Evolutionary conservation across 2,797 vertebrate genomes (phyloP).

Genomic region (Microhierax caerulescens): DNA sequence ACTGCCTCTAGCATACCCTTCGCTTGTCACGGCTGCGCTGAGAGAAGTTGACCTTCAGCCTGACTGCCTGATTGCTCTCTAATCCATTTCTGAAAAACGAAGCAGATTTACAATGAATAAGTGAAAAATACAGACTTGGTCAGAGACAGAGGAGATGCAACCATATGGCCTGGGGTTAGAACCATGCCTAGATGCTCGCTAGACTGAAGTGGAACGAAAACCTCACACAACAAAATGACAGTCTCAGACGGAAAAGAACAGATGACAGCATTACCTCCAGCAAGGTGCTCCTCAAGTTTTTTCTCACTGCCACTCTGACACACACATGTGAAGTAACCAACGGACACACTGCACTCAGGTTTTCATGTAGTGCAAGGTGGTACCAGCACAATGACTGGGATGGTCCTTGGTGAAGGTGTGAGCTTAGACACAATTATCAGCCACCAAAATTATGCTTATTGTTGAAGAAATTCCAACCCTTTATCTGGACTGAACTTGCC

Average conservation of each 20-base stretch:
- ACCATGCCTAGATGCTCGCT: neutral
- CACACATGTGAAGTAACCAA: neutral
- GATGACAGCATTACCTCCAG: neutral
- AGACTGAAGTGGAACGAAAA: neutral
- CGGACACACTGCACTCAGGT: neutral
- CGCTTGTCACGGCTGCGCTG: neutral
- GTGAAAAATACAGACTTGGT: neutral
- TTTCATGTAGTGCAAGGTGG: neutral
- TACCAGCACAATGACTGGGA: neutral
- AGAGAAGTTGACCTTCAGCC: neutral
- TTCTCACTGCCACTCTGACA: neutral
- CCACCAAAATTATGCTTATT: neutral
- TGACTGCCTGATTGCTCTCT: neutral
- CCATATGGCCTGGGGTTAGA: neutral
- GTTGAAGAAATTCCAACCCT: neutral
- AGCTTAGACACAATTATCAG: neutral
- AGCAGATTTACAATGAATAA: neutral
- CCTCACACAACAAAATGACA: neutral
- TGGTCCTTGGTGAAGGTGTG: neutral
- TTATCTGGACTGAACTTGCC: neutral
- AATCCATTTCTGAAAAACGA: neutral
- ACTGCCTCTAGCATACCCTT: neutral
- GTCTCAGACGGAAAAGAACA: neutral
- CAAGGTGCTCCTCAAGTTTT: neutral
- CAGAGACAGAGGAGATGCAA: neutral